phyloP scores from a whole-genome alignment of 2,797 vertebrate species.

The Lacerta bilineata region DNA sequence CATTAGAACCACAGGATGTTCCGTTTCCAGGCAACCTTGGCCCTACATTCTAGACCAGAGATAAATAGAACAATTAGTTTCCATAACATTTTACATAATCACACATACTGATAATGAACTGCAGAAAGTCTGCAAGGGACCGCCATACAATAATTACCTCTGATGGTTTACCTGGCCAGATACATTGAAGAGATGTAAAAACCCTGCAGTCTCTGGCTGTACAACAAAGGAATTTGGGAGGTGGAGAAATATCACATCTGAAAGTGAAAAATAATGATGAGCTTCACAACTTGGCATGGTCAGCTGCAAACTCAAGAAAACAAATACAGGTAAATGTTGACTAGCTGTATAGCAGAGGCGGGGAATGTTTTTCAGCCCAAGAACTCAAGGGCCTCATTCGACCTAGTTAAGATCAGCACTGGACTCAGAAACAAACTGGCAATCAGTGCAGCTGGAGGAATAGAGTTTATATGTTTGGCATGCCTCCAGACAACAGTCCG shows the following conservation, averaged over 20 bases:
- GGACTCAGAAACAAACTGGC: not conserved
- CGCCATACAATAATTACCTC: not conserved
- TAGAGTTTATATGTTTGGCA: not conserved
- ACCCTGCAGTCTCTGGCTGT: not conserved
- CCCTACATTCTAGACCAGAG: not conserved
- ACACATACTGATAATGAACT: not conserved
- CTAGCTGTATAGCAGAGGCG: not conserved
- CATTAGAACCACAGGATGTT: not conserved
- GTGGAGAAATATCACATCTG: not conserved
- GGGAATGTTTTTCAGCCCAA: too few species aligned
- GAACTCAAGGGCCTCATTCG: too few species aligned
- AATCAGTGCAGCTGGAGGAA: not conserved
- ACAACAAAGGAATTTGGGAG: not conserved
- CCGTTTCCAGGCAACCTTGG: not conserved
- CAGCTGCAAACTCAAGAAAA: not conserved
- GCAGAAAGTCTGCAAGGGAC: not conserved
- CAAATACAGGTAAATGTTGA: not conserved
- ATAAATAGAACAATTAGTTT: slow-evolving; percentile 4
- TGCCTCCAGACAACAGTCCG: not conserved
- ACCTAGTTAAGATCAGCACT: not conserved
- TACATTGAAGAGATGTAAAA: not conserved
- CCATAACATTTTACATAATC: not conserved
- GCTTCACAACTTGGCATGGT: not conserved
- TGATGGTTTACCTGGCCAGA: slow-evolving; percentile 1
- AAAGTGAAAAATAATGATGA: not conserved